Conservation (phyloP, 1,140 invertebrate genomes). For the Glossosoma conforme region DNA sequence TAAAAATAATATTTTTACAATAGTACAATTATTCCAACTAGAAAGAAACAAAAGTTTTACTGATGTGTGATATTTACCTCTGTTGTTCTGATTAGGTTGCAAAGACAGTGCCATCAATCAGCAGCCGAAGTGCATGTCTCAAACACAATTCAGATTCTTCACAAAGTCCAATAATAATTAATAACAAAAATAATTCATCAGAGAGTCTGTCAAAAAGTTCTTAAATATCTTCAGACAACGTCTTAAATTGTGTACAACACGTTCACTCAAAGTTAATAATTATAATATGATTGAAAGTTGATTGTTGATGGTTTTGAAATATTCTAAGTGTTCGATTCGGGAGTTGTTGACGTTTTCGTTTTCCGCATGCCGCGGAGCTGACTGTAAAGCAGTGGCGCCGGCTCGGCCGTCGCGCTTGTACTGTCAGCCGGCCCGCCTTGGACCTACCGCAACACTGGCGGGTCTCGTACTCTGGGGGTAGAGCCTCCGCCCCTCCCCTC, state of each 20-base stretch:
- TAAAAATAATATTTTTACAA: no score
- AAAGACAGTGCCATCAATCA: conserved; percentile 46
- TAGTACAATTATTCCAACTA: neutral
- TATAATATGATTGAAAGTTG: no score
- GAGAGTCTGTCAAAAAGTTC: no score
- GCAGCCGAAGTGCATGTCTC: neutral
- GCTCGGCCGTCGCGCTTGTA: neutral
- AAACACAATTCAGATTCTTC: conserved; percentile 3
- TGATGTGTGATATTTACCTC: conserved; percentile 41
- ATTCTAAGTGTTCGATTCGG: conserved; percentile 1
- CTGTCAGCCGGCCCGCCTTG: conserved; percentile 37
- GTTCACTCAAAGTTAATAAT: no score
- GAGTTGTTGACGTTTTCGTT: neutral
- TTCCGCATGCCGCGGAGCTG: conserved; percentile 33
- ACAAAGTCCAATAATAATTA: no score
- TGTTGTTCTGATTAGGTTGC: conserved; percentile 46
- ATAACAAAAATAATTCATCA: no score
- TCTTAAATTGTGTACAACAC: no score
- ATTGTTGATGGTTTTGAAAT: neutral
- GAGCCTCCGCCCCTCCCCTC: conserved; percentile 39
- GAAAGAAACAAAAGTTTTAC: no score
- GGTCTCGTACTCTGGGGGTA: conserved; percentile 34
- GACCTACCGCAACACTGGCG: conserved; percentile 52
- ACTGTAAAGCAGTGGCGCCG: conserved; percentile 35
- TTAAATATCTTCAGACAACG: no score